Conservation (phyloP, 2,888 invertebrate genomes). For the Nipponacmea schrenckii region DNA sequence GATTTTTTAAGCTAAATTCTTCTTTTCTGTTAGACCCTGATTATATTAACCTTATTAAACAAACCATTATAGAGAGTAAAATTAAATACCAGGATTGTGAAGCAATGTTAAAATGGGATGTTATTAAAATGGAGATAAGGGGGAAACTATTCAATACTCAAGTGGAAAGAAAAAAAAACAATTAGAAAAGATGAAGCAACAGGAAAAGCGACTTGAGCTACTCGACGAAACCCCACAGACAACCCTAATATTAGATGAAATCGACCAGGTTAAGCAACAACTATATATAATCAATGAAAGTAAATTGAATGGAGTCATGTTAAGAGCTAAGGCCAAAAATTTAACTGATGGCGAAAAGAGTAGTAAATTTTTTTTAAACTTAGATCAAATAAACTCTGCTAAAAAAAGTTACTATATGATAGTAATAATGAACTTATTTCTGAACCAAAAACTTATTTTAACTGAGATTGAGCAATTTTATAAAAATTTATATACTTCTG, state of each 20-base stretch:
- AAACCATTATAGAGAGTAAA: conserved; percentile 5
- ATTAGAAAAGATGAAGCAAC: no score
- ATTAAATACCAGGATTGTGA: neutral
- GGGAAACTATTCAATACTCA: neutral
- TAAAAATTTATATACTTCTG: no score
- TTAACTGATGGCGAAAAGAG: conserved; percentile 8
- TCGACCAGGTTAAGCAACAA: neutral
- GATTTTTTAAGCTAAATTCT: conserved; percentile 17
- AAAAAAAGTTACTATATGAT: no score
- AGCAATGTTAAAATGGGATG: neutral
- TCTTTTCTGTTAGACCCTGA: neutral
- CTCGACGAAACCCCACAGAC: no score
- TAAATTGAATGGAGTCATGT: neutral
- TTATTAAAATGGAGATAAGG: conserved; percentile 13
- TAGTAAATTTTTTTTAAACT: neutral
- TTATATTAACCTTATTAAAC: conserved; percentile 1
- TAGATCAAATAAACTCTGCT: neutral
- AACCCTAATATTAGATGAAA: neutral
- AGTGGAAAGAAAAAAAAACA: neutral
- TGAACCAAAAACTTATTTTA: no score
- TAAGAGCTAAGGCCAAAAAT: neutral
- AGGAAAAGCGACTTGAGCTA: no score
- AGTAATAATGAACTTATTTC: no score
- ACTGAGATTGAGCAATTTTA: no score
- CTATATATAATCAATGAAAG: neutral